Evolutionary conservation across 2,797 vertebrate genomes (phyloP).

Genomic region (Enteromius treurensis): DNA sequence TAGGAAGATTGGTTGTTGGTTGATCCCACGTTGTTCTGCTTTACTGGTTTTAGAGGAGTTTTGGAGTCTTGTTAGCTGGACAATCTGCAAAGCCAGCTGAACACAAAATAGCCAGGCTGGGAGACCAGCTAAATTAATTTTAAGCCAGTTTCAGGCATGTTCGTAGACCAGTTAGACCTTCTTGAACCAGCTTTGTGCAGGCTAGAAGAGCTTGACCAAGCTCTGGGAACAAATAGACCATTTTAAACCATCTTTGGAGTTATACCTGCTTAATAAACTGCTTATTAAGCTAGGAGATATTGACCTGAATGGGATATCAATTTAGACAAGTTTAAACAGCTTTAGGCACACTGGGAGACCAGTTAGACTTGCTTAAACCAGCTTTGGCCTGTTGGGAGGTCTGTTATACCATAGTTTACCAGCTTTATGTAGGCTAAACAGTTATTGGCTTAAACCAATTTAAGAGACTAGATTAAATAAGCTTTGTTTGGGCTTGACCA

Average conservation of each 20-base stretch:
- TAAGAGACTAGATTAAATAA: not conserved
- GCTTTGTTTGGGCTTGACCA: not conserved
- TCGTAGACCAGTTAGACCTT: not conserved
- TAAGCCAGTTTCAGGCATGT: not conserved
- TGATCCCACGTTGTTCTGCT: not conserved
- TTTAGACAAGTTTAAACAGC: not conserved
- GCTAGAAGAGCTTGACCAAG: not conserved
- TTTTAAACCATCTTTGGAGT: not conserved
- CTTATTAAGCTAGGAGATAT: not conserved
- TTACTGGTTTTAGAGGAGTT: conserved; percentile 3
- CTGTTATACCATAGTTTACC: not conserved
- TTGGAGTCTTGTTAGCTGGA: not conserved
- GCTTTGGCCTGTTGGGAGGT: not conserved
- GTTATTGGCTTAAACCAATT: not conserved
- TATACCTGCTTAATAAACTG: not conserved
- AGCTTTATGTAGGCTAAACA: not conserved
- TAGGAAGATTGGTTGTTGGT: not conserved
- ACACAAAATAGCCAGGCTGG: not conserved
- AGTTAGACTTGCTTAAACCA: not conserved
- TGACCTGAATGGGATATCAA: not conserved
- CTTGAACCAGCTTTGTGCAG: not conserved
- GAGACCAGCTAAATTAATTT: not conserved
- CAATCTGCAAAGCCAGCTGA: not conserved
- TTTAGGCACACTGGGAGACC: not conserved
- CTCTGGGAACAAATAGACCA: not conserved